These are phyloP conservation scores for Myiothlypis chrysogaster DNA, from an alignment of 2,797 vertebrate genomes.

Conservation along the genomic window DNA sequence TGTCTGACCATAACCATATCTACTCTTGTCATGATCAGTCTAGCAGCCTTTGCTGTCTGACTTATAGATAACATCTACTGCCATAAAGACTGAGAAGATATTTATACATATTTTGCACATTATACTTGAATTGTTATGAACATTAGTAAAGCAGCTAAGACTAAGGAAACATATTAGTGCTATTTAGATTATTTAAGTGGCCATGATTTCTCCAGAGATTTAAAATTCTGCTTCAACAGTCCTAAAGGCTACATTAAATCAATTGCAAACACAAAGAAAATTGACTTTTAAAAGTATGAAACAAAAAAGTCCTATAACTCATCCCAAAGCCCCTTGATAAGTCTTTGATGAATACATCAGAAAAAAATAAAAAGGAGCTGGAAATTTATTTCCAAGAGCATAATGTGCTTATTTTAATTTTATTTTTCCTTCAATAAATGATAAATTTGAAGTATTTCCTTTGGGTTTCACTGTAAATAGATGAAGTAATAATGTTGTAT, in stretches of 20 bases:
- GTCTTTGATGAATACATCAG: constrained; percentile 64
- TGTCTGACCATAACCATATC: background rate
- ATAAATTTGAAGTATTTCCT: constrained; percentile 70
- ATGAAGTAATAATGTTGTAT: constrained; percentile 65
- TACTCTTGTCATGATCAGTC: background rate
- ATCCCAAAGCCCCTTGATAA: constrained; percentile 43
- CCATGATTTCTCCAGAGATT: background rate
- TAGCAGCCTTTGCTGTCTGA: background rate
- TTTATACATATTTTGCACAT: background rate
- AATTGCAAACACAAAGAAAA: constrained; percentile 33
- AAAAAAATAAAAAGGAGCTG: background rate
- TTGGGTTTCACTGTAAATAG: constrained; percentile 69
- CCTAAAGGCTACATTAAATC: constrained; percentile 38
- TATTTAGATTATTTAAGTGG: constrained; percentile 38
- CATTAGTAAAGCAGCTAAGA: background rate
- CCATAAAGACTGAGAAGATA: background rate
- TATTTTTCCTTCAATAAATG: constrained; percentile 52
- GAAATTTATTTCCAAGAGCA: constrained; percentile 67
- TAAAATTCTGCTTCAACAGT: constrained; percentile 18
- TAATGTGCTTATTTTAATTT: background rate
- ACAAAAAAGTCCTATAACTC: constrained; percentile 12
- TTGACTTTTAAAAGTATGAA: constrained; percentile 56
- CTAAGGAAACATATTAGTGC: background rate
- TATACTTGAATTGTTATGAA: background rate
- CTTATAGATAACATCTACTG: background rate